Conservation (phyloP, 2,113 vertebrate genomes). For the Panthera leo region DNA sequence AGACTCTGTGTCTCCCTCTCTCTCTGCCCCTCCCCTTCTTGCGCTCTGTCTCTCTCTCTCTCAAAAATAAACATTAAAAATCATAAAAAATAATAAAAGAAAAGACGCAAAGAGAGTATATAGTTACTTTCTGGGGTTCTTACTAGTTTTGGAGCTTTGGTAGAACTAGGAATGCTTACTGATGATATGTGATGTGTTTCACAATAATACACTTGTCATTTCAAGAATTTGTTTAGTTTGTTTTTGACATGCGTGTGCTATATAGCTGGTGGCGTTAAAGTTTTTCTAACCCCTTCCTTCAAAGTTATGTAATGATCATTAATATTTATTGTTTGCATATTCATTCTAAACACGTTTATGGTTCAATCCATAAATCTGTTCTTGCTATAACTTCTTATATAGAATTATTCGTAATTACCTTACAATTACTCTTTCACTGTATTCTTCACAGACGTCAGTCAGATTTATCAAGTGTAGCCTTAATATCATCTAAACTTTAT, state of each 20-base stretch:
- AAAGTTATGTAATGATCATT: not conserved
- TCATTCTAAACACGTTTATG: not conserved
- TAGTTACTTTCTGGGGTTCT: not conserved
- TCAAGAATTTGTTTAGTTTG: not conserved
- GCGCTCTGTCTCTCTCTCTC: too few species aligned
- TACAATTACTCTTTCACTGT: not conserved
- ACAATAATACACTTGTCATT: not conserved
- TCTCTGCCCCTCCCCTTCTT: too few species aligned
- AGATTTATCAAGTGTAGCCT: constrained; percentile 51
- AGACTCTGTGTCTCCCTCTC: too few species aligned
- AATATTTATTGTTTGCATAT: not conserved
- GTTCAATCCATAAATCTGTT: not conserved
- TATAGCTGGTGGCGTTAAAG: not conserved
- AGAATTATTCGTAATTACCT: constrained; percentile 8
- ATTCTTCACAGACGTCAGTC: constrained; percentile 25
- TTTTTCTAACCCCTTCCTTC: not conserved
- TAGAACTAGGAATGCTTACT: not conserved
- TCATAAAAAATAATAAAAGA: not conserved
- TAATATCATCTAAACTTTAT: constrained; percentile 6
- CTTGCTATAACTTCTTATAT: not conserved
- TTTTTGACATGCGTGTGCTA: not conserved
- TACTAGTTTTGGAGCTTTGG: not conserved
- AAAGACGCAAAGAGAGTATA: not conserved
- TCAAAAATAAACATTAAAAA: too few species aligned
- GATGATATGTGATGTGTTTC: not conserved